Percentiles rank a stretch among this genome's conserved stretches.
Conservation (phyloP, 2,797 vertebrate genomes). For the Jordanella pulchra region DNA sequence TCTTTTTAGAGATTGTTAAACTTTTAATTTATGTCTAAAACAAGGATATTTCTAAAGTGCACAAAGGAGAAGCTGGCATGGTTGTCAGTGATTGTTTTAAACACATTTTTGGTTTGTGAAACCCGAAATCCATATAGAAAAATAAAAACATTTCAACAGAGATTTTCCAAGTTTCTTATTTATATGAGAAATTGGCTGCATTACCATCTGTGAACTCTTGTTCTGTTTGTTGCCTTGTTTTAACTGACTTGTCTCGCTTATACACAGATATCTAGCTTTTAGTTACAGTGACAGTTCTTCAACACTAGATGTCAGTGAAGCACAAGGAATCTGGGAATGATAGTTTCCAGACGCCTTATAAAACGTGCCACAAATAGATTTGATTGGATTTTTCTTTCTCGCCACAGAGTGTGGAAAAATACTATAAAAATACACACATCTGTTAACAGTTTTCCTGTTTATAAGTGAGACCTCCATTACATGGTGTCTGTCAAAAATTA, state of each 20-base stretch:
- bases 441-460: background rate
- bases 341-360: background rate
- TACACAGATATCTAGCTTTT: background rate
- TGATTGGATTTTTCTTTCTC: background rate
- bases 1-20: background rate
- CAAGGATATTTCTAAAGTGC: background rate
- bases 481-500: background rate
- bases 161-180: background rate
- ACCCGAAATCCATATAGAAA: background rate
- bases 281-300: background rate
- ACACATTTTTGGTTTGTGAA: background rate
- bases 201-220: background rate
- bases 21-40: background rate
- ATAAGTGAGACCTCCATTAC: background rate
- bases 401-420: background rate
- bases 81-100: background rate
- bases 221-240: background rate
- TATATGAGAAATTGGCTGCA: background rate
- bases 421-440: background rate
- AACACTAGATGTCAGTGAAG: slow-evolving; percentile 53
- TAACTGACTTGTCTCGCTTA: background rate
- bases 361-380: background rate
- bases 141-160: too few species aligned
- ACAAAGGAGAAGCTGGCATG: background rate
- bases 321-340: slow-evolving; percentile 4